A percentile compares a stretch with the other conserved stretches of the same genome.
phyloP scores from a whole-genome alignment of 2,113 vertebrate species.

The Chloroceryle aenea region DNA sequence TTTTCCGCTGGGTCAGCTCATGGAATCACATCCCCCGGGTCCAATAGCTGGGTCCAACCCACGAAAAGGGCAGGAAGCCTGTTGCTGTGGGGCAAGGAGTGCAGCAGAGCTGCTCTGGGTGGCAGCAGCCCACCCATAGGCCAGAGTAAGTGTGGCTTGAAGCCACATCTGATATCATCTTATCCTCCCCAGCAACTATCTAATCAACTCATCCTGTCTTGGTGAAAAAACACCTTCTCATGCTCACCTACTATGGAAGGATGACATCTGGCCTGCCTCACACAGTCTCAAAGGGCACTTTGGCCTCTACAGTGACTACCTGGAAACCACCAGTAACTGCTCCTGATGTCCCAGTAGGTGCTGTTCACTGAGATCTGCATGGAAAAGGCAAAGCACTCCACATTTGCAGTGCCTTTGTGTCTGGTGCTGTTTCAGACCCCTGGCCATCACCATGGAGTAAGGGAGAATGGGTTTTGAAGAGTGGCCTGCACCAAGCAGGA shows the following conservation, averaged over 20 bases:
- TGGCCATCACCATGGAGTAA: not conserved
- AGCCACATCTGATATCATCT: not conserved
- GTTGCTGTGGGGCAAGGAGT: not conserved
- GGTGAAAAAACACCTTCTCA: not conserved
- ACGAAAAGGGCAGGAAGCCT: not conserved
- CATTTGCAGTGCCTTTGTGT: fast-evolving
- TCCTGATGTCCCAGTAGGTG: not conserved
- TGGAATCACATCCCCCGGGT: not conserved
- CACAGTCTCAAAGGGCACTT: not conserved
- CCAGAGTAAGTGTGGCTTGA: not conserved
- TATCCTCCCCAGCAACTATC: not conserved
- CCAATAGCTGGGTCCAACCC: not conserved
- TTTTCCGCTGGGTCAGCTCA: not conserved
- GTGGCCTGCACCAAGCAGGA: not conserved
- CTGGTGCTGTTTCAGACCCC: not conserved
- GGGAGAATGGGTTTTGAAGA: not conserved
- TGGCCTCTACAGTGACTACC: not conserved
- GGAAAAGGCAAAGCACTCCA: not conserved
- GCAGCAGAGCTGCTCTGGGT: not conserved
- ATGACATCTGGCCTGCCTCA: fast-evolving
- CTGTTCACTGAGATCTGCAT: not conserved
- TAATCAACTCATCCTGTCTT: not conserved
- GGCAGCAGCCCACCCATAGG: not conserved
- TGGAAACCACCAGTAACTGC: not conserved
- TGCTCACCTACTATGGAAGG: not conserved